phyloP scores from a whole-genome alignment of 2,888 invertebrate genomes.

The Baronia brevicornis region DNA sequence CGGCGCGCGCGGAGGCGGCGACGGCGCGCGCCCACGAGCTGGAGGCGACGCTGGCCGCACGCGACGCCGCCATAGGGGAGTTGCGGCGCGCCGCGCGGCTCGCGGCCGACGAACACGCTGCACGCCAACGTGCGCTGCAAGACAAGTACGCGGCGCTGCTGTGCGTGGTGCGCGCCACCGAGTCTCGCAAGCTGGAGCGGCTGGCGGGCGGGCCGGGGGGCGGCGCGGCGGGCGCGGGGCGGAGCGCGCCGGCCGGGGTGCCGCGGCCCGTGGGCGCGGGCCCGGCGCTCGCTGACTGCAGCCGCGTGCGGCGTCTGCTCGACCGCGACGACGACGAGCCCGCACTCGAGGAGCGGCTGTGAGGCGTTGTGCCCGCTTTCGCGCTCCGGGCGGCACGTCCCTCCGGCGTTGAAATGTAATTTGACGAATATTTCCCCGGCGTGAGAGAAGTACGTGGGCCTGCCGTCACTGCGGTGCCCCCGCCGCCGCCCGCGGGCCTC shows the following conservation, averaged over 20 bases:
- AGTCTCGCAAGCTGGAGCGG: constrained; percentile 71
- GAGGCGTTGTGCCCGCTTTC: neutral
- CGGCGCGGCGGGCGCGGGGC: constrained; percentile 44
- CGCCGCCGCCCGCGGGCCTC: no score
- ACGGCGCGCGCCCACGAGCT: constrained; percentile 68
- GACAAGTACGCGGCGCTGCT: constrained; percentile 77
- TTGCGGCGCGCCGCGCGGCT: constrained; percentile 63
- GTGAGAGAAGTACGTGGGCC: neutral
- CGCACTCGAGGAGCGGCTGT: neutral
- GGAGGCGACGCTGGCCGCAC: constrained; percentile 51
- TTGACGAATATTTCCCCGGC: no score
- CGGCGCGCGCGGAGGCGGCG: constrained; percentile 30
- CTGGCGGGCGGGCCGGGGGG: constrained; percentile 49
- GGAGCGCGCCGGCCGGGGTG: constrained; percentile 63
- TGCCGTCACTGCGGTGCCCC: neutral
- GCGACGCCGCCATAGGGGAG: constrained; percentile 60
- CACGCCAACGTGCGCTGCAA: constrained; percentile 72
- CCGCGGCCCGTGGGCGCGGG: constrained; percentile 48
- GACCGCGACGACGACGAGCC: constrained; percentile 20
- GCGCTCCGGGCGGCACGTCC: neutral
- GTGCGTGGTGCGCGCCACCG: constrained; percentile 72
- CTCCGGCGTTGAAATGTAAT: neutral
- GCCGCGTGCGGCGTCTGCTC: constrained; percentile 25
- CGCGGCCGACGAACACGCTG: constrained; percentile 77
- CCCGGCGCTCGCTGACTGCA: constrained; percentile 25